Conservation (phyloP, 1,140 invertebrate species). For the Heliconius eleuchia region DNA sequence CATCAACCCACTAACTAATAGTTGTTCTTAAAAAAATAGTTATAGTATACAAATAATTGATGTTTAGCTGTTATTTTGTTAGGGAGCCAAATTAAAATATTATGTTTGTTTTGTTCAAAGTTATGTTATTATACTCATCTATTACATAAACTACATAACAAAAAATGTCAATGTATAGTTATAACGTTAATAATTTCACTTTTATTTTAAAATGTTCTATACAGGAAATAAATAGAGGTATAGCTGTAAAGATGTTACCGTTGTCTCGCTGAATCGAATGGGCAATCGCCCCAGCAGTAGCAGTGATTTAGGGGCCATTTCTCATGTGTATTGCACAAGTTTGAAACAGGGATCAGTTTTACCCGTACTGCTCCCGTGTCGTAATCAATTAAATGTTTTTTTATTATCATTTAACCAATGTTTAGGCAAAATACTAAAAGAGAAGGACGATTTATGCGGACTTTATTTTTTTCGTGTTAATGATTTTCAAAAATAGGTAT, state of each 20-base stretch:
- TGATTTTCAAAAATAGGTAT: neutral
- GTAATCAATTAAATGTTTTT: conserved; percentile 41
- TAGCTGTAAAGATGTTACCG: conserved; percentile 29
- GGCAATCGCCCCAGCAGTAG: conserved; percentile 35
- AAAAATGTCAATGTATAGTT: neutral
- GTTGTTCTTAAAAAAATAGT: too few relatives aligned
- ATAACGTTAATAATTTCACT: neutral
- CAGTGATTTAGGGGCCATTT: conserved; percentile 48
- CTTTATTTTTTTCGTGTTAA: neutral
- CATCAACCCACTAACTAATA: too few relatives aligned
- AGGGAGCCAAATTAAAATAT: neutral
- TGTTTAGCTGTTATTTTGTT: too few relatives aligned
- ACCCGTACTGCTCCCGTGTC: conserved; percentile 25
- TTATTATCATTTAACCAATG: conserved; percentile 20
- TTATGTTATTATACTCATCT: neutral
- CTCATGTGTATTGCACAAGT: conserved; percentile 56
- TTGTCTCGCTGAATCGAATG: conserved; percentile 33
- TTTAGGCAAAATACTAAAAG: neutral
- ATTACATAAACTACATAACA: neutral
- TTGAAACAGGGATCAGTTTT: conserved; percentile 38
- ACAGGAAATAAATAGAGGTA: neutral
- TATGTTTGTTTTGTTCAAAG: neutral
- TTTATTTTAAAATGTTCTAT: neutral
- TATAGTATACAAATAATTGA: too few relatives aligned
- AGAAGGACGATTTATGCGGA: neutral